Conservation (phyloP, 2,113 vertebrate genomes). For the Rattus norvegicus region GRCr8 NC_086033.1:26997001-26997500, state of each 20-base stretch:
- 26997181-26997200: background rate
- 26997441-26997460: background rate
- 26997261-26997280: background rate
- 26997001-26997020: background rate
- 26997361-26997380: background rate
- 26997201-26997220: background rate
- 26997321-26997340: background rate
- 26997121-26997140: background rate
- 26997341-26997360: background rate
- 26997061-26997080: background rate
- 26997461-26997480: background rate
- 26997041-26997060: background rate
- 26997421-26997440: background rate
- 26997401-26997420: background rate
- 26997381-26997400: background rate
- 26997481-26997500: background rate
- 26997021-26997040: background rate
- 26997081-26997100: background rate
- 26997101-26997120: background rate
- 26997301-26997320: background rate
- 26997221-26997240: background rate
- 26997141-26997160: background rate
- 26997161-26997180: too few relatives aligned
- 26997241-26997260: accelerated
- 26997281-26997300: background rate